Conservation (phyloP, 2,888 invertebrate genomes). For the Scrobipalpa costella region DNA sequence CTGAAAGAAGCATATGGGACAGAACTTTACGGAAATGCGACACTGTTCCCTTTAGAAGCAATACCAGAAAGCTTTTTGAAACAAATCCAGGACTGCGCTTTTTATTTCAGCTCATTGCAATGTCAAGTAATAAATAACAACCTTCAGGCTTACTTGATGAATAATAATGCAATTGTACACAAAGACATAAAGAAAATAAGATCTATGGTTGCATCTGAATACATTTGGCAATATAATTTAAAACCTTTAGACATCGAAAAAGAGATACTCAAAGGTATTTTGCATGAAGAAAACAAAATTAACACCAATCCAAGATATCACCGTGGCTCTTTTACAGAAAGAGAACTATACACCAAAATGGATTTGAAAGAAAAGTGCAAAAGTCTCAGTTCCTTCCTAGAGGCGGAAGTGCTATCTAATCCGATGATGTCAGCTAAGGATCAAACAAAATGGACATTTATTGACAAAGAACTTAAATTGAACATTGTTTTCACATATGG, state of each 20-base stretch:
- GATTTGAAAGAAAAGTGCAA: slow-evolving; percentile 72
- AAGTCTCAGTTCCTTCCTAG: slow-evolving; percentile 63
- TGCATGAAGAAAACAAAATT: slow-evolving; percentile 70
- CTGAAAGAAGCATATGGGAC: slow-evolving; percentile 73
- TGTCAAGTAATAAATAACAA: slow-evolving; percentile 85
- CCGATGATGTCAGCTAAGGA: slow-evolving; percentile 59
- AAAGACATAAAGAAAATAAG: slow-evolving; percentile 73
- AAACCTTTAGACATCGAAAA: slow-evolving; percentile 70
- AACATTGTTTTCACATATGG: slow-evolving; percentile 70
- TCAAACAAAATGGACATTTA: slow-evolving; percentile 56
- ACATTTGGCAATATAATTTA: slow-evolving; percentile 81
- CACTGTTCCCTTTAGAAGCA: slow-evolving; percentile 81
- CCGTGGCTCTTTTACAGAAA: slow-evolving; percentile 81
- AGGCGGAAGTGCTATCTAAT: slow-evolving; percentile 70
- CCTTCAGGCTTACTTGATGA: slow-evolving; percentile 81
- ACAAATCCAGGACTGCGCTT: slow-evolving; percentile 83
- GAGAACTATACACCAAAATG: slow-evolving; percentile 72
- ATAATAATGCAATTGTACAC: slow-evolving; percentile 61
- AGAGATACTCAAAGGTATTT: slow-evolving; percentile 71
- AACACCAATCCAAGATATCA: slow-evolving; percentile 73
- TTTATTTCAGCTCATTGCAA: slow-evolving; percentile 85
- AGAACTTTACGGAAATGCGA: slow-evolving; percentile 52
- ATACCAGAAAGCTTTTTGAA: slow-evolving; percentile 84
- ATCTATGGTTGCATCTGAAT: slow-evolving; percentile 78
- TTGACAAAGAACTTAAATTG: slow-evolving; percentile 45